Evolutionary conservation across 2,797 vertebrate genomes (phyloP), one percentile per base, ranked within the genome.

Genomic region (Betta splendens): DNA sequence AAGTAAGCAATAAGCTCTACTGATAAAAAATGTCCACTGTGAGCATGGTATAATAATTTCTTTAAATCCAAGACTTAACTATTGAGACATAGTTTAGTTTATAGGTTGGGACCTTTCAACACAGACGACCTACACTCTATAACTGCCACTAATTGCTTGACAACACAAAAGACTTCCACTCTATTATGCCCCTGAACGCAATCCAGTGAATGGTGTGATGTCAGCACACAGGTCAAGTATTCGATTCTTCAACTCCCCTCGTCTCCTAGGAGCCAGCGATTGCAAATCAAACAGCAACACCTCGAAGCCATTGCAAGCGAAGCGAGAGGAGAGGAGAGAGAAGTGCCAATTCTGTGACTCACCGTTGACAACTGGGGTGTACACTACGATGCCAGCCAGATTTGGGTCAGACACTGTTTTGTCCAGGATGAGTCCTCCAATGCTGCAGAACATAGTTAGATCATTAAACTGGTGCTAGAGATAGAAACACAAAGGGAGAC

Each of bases 331-430:
- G 10, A 21, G 25, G 25, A n/a, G n/a, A n/a, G 7, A 35, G 40
- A 11, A 1, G 46, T 2, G 44, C 36, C 22, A 32, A 10, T 3
- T 13, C 25, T 9, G 48, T 40, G 21, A 65, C 95, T 95, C 92
- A 99, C 97, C 96, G 4, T 98, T 99, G 81, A 99, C 96, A 38
- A 99, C 96, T 1, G 97, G 96, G 2, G 94, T 96, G 88, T 98
- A 99, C 57, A 99, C 96, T 18, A 98, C 96, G 64, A 99, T 99
- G 59, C 97, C 97, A 60, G 92, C 95, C 85, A 98, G 85, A 77
- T 98, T 96, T 20, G 96, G 95, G 77, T 99, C 92, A 3, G 96
- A 95, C 83, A 98, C 94, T 0, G 96, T 99, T 87, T 96, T 98
- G 89, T 96, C 96, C 92, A 99, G 89, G 90, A 99, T 99, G 85